Percentiles rank a stretch among this genome's conserved stretches.
These are phyloP conservation scores for Syrrhaptes paradoxus DNA, from an alignment of 2,113 vertebrate species.

Conservation along the genomic window DNA sequence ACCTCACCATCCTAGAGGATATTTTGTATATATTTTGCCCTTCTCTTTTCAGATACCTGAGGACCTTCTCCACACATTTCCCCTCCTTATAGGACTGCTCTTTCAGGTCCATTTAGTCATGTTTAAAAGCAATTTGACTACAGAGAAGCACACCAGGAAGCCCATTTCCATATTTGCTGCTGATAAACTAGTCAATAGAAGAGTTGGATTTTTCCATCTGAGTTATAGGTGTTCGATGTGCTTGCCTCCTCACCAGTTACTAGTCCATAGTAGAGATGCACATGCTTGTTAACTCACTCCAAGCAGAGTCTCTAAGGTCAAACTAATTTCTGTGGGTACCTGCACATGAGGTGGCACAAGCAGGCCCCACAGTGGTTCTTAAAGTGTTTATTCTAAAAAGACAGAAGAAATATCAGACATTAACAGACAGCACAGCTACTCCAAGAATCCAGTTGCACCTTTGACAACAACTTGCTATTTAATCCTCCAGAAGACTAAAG, in stretches of 20 bases:
- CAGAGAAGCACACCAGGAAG: neutral
- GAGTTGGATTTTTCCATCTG: neutral
- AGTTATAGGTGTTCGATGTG: neutral
- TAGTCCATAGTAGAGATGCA: neutral
- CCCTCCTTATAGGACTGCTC: constrained; percentile 76
- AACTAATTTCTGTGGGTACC: neutral
- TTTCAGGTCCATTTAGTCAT: constrained; percentile 81
- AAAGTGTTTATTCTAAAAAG: neutral
- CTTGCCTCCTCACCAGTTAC: neutral
- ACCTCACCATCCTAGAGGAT: constrained; percentile 80
- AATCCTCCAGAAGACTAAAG: neutral
- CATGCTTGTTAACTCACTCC: neutral
- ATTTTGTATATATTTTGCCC: constrained; percentile 72
- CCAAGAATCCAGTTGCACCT: neutral
- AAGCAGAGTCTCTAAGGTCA: neutral
- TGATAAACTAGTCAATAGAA: neutral
- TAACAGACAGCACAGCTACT: neutral
- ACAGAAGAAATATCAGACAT: neutral
- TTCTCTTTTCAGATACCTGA: constrained; percentile 74
- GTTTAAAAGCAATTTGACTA: constrained; percentile 76
- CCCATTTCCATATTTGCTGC: neutral
- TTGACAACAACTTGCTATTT: neutral
- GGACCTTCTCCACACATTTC: constrained; percentile 76
- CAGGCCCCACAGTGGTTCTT: neutral
- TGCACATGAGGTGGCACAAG: neutral